Evolutionary conservation across 2,797 vertebrate species (phyloP).

Genomic region (Darevskia nairensis): DNA sequence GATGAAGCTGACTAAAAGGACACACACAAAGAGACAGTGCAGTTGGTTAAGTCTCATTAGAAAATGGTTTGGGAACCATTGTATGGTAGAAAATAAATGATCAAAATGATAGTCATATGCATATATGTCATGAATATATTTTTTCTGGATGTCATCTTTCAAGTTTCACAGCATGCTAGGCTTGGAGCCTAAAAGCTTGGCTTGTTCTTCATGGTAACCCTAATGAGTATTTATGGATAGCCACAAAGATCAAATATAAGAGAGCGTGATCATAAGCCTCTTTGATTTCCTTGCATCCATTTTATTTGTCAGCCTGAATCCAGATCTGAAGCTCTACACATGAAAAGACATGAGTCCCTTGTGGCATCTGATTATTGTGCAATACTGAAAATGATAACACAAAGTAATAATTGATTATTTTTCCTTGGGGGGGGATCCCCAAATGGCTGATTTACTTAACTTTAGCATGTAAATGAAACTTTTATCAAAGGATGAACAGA

Average conservation of each 20-base stretch:
- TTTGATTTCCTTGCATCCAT: not conserved
- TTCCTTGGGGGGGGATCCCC: constrained; percentile 35
- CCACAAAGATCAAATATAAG: constrained; percentile 4
- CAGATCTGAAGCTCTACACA: fast-evolving
- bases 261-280: constrained; percentile 30
- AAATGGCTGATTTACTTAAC: constrained; percentile 48
- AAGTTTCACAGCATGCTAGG: constrained; percentile 11
- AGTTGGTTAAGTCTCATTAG: not conserved
- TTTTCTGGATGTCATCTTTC: not conserved
- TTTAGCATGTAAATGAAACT: constrained; percentile 52
- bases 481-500: constrained; percentile 44
- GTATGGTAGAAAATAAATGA: not conserved
- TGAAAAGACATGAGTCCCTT: not conserved
- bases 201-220: constrained; percentile 31
- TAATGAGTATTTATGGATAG: not conserved
- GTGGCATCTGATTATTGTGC: not conserved
- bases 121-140: constrained; percentile 17
- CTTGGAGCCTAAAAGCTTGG: constrained; percentile 32
- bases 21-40: not conserved
- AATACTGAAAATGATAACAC: constrained; percentile 8
- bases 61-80: constrained; percentile 26
- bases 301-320: constrained; percentile 26
- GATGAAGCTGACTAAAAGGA: too few species aligned
- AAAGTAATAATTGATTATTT: constrained; percentile 50
- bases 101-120: not conserved